Evolutionary conservation across 2,888 invertebrate genomes (phyloP).

Genomic region (Drosophila eohydei): DNA sequence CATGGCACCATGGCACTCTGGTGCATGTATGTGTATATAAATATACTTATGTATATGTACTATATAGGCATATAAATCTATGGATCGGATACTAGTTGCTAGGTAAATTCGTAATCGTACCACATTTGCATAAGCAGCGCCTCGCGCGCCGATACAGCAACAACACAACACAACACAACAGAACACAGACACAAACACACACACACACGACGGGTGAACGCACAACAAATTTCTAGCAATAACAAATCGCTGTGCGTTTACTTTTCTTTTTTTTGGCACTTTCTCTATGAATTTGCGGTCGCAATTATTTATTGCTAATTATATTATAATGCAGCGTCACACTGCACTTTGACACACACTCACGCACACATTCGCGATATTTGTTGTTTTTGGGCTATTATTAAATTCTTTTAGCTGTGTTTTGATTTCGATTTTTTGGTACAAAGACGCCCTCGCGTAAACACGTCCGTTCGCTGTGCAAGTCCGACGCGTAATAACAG

Average conservation of each 20-base stretch:
- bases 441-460: slow-evolving; percentile 41
- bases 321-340: slow-evolving; percentile 25
- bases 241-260: slow-evolving; percentile 46
- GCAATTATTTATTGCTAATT: slow-evolving; percentile 31
- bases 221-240: slow-evolving; percentile 56
- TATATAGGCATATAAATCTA: slow-evolving; percentile 25
- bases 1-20: slow-evolving; percentile 11
- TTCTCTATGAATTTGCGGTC: slow-evolving; percentile 44
- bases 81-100: slow-evolving; percentile 48
- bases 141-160: slow-evolving; percentile 52
- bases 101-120: slow-evolving; percentile 58
- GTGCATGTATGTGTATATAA: neutral
- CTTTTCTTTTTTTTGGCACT: slow-evolving; percentile 42
- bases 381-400: slow-evolving; percentile 47
- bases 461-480: slow-evolving; percentile 41
- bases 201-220: slow-evolving; percentile 1
- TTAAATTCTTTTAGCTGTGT: slow-evolving; percentile 56
- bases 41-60: neutral
- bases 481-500: slow-evolving; percentile 53
- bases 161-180: slow-evolving; percentile 34
- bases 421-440: slow-evolving; percentile 70
- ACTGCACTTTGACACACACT: slow-evolving; percentile 15
- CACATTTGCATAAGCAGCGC: slow-evolving; percentile 75
- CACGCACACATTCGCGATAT: slow-evolving; percentile 8
- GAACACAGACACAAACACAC: slow-evolving; percentile 33